Evolutionary conservation across 2,797 vertebrate species (phyloP), one percentile per base, ranked within the genome.

Genomic region (Propithecus perrieri): DNA sequence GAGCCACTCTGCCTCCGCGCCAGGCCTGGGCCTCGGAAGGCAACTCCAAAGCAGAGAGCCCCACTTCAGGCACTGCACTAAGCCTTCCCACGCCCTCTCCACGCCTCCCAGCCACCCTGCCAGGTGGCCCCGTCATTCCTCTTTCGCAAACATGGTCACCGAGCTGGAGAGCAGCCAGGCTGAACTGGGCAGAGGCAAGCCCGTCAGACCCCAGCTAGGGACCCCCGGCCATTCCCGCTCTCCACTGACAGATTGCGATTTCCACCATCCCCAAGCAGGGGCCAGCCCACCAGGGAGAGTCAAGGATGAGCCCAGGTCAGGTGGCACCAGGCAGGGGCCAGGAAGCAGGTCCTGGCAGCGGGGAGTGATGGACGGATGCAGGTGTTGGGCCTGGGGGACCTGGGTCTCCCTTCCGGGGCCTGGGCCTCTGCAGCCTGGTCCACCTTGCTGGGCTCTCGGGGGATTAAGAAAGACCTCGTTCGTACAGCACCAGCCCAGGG

Each of bases 11-110:
- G 59, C 38, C 48, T 46, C 53, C 26, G 14, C 0, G 12, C 35
- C 72, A 3, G 0, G 69, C 59, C 57, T 0, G 1, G 30, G 26
- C 41, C 26, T 81, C 30, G 0, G 4, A 74, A 4, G 46, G 18
- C 53, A 41, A 6, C 35, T 74, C 38, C 2, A 2, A 41, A 22
- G 28, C 14, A 5, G 3, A 69, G 59, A 0, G 28, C 9, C n/a
- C 2, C 8, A 8, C 12, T 33, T 30, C 5, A 1, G 12, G 20
- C 38, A 1, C 50, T 0, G 7, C 0, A 1, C 81, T 26, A 13
- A 72, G 53, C 59, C 43, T 53, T n/a, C 48, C 10, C 18, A 28
- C 33, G 0, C 14, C 15, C 78, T 12, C 2, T 28, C 57, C 24
- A n/a, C 17, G 3, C 53, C 55, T 24, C 72, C 30, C 63, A 2